Evolutionary conservation across 2,113 vertebrate species (phyloP), one percentile per base, ranked within the genome.

Genomic region (Aptenodytes forsteri): DNA sequence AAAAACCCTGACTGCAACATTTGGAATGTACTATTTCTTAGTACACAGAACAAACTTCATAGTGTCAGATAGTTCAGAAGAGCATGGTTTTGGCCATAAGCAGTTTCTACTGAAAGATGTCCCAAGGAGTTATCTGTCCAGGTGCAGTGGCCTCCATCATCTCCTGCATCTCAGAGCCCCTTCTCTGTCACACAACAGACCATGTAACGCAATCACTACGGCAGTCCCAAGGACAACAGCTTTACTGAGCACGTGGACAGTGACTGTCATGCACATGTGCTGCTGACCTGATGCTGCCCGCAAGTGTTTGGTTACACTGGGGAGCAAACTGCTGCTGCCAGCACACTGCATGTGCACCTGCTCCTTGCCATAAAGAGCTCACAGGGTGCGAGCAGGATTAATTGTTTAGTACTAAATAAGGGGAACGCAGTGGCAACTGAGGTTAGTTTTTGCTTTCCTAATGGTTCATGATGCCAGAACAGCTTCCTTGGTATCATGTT

Each of bases 221-320:
- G 80, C 49, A 76, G 38, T 3, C 10, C 44, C 13, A 52, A 32
- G 32, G 23, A 21, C 34, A 44, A 32, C 84, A 44, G 36, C 62
- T 29, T 16, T 56, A 5, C 36, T 19, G 70, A 54, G 52, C 42
- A 5, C 0, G 0, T 6, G 67, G 32, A 23, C 50, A 40, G 56
- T 5, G 79, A 17, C 26, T 8, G 34, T 9, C 23, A 2, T 1
- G 20, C 22, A 12, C 2, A 3, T 4, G 30, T 2, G 26, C 72
- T 59, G 87, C 76, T 55, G 56, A 17, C 22, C 15, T 32, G 90
- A 4, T 5, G 14, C 25, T 16, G 18, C 11, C 26, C 0, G 7
- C 50, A n/a, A 65, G n/a, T 66, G 0, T 11, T 13, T 0, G 0
- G 10, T 22, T n/a, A n/a, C 44, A 4, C 0, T 0, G 50, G 65